Percentiles rank a stretch among this genome's conserved stretches.
Conservation (phyloP, 2,113 vertebrate genomes). For the Mus spicilegus region DNA sequence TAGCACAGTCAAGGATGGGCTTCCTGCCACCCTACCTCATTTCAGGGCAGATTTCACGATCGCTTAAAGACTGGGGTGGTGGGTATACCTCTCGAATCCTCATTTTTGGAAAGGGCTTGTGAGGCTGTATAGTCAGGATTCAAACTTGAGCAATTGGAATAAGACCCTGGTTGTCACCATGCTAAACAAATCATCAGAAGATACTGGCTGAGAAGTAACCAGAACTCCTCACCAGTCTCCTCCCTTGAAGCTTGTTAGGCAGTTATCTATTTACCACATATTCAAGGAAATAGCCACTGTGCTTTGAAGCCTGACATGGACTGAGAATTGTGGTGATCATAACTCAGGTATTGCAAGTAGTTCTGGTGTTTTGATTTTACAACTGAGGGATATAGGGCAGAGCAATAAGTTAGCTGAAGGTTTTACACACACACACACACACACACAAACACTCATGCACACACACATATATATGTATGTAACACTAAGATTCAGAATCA, state of each 20-base stretch:
- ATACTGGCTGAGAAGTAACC: neutral
- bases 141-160: neutral
- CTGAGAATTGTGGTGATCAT: neutral
- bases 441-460: too few species aligned
- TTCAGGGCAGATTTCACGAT: neutral
- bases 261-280: neutral
- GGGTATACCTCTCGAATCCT: neutral
- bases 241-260: neutral
- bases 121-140: neutral
- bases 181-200: neutral
- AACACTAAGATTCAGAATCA: neutral
- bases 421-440: too few species aligned
- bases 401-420: neutral
- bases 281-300: neutral
- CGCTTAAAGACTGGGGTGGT: neutral
- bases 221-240: neutral
- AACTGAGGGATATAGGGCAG: neutral
- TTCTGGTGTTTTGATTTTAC: neutral
- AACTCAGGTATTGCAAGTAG: neutral
- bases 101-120: neutral
- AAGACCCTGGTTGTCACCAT: neutral
- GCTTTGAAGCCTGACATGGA: neutral
- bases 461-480: too few species aligned
- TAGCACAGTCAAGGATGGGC: neutral
- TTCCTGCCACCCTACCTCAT: neutral